Percentiles rank a stretch among this genome's conserved stretches.
Evolutionary conservation across 2,113 vertebrate species (phyloP).

Genomic region (Aix galericulata): DNA sequence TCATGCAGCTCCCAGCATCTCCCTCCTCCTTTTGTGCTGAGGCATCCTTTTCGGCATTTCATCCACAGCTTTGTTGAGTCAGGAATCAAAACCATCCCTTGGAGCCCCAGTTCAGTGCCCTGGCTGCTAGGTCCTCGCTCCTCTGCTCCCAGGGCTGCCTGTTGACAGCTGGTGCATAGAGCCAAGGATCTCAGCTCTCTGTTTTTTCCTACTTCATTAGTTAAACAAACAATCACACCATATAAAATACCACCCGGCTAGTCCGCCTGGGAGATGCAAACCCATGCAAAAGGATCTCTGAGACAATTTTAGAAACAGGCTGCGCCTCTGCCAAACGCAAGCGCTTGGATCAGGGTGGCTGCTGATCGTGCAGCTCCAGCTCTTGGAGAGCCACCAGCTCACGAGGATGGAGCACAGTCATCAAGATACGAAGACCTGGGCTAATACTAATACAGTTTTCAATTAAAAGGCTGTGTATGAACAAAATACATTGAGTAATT

Average conservation of each 20-base stretch:
- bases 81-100: neutral
- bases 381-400: neutral
- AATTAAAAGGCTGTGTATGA: neutral
- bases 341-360: neutral
- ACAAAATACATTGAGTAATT: neutral
- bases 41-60: neutral
- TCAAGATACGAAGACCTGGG: neutral
- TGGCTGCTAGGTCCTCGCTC: neutral
- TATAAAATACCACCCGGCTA: conserved; percentile 20
- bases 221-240: conserved; percentile 56
- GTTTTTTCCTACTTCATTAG: conserved; percentile 34
- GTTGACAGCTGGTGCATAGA: conserved; percentile 30
- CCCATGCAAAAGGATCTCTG: neutral
- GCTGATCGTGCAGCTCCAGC: neutral
- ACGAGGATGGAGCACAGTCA: neutral
- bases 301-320: conserved; percentile 30
- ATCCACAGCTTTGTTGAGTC: neutral
- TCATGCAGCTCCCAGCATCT: neutral
- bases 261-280: neutral
- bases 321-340: neutral
- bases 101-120: neutral
- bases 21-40: neutral
- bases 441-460: neutral
- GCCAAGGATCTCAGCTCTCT: neutral
- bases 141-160: neutral